These are phyloP conservation scores for Turritopsis rubra DNA, from an alignment of 30 jellyfish, hydroid and myxozoan species.

Conservation along the genomic window DNA sequence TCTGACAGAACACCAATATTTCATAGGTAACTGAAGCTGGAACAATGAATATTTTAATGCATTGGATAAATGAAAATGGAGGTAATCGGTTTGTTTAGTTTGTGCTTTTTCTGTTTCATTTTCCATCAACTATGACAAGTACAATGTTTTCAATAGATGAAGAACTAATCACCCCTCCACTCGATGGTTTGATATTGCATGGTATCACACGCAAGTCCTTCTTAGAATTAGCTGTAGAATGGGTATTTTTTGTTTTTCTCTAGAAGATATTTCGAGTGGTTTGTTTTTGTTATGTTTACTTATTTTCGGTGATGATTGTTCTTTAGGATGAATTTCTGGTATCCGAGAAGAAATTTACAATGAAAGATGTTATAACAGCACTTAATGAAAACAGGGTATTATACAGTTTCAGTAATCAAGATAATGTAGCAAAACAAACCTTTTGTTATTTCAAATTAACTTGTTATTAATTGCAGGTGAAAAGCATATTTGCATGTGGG, in stretches of 20 bases:
- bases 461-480: constrained; percentile 33
- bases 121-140: neutral
- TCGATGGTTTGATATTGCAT: constrained; percentile 73
- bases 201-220: constrained; percentile 89
- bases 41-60: constrained; percentile 84
- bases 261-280: neutral
- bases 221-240: constrained; percentile 64
- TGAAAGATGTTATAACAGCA: constrained; percentile 62
- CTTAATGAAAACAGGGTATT: constrained; percentile 73
- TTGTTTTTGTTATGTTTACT: too few species aligned
- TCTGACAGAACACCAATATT: neutral
- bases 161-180: constrained; percentile 82
- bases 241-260: constrained; percentile 46
- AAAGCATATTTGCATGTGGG: constrained; percentile 84
- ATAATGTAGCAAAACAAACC: neutral
- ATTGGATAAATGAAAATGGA: constrained; percentile 78
- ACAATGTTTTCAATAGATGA: constrained; percentile 31
- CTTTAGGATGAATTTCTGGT: constrained; percentile 73
- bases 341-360: constrained; percentile 60
- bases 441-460: neutral
- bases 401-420: neutral
- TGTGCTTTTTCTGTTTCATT: neutral
- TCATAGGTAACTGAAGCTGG: constrained; percentile 94
- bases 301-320: neutral
- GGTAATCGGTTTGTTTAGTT: constrained; percentile 30